phyloP scores from a whole-genome alignment of 2,888 invertebrate genomes.

The Cantharis rufa region DNA sequence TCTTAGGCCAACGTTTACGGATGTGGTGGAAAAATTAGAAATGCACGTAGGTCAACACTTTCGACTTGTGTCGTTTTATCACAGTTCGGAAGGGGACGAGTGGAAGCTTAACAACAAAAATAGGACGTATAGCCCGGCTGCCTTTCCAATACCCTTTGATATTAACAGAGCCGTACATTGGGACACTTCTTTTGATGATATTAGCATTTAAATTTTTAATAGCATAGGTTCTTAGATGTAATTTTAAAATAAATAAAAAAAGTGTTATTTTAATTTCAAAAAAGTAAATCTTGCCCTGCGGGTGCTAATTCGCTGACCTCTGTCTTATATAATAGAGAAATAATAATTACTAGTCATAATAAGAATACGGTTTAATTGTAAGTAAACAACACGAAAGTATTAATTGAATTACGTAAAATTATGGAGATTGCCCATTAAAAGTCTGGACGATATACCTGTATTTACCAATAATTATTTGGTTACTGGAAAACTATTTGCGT shows the following conservation, averaged over 20 bases:
- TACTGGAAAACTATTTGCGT: background rate
- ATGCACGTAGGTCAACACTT: constrained; percentile 62
- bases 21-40: constrained; percentile 62
- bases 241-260: background rate
- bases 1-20: constrained; percentile 67
- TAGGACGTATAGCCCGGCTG: constrained; percentile 44
- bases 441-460: no score
- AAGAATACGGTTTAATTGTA: background rate
- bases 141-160: constrained; percentile 22
- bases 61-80: constrained; percentile 65
- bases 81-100: constrained; percentile 65
- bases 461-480: no score
- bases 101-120: constrained; percentile 40
- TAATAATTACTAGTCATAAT: no score
- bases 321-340: background rate
- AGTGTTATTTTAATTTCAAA: no score
- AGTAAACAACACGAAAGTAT: background rate
- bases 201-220: constrained; percentile 37
- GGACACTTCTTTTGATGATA: constrained; percentile 44
- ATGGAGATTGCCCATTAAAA: background rate
- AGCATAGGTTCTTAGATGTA: background rate
- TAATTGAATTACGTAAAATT: background rate
- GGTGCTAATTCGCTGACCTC: background rate
- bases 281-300: no score
- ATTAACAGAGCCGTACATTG: constrained; percentile 36